Evolutionary conservation across 1,140 invertebrate species (phyloP), one percentile per base, ranked within the genome.

Genomic region (Ceratoteleas bidentatus): DNA sequence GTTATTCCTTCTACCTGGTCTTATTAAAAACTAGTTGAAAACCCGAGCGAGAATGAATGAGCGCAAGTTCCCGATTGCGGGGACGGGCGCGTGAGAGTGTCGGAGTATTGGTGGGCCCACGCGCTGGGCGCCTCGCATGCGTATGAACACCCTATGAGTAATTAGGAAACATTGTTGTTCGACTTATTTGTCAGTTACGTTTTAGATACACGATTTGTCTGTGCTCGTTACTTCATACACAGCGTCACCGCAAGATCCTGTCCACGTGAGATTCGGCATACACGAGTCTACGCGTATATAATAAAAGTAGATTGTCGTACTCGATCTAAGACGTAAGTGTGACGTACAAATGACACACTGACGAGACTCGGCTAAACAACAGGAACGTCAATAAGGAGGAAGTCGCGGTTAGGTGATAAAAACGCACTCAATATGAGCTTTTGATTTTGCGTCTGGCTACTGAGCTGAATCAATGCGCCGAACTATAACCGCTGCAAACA

Each of bases 161-260:
- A 66, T 82, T 87, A 84, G 75, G 85, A 86, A 85, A 85, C 75
- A 85, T 69, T 78, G 82, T 80, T 79, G 56, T 76, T 85, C 56
- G 65, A 83, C 73, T 84, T 87, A 86, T 87, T 87, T 86, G 83
- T 86, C 85, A 86, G 66, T 74, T 65, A 84, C 66, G 61, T 86
- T 84, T 84, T 84, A 84, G 77, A 85, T 81, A 80, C 24, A 24
- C 77, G 70, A 70, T 74, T 82, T 82, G 50, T 75, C 38, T 65
- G 69, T 34, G 47, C 53, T 73, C 33, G 53, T 45, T 64, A 64
- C 78, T 33, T 74, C 58, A 66, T 69, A 56, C 40, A 53, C 24
- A 24, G 24, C 24, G 24, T 24, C 24, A 24, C 24, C 24, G 1
- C 4, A 24, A 24, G 24, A 24, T 24, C 24, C 15, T 68, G 40